phyloP scores from a whole-genome alignment of 2,888 invertebrate genomes.

The Drosophila formosana region DNA sequence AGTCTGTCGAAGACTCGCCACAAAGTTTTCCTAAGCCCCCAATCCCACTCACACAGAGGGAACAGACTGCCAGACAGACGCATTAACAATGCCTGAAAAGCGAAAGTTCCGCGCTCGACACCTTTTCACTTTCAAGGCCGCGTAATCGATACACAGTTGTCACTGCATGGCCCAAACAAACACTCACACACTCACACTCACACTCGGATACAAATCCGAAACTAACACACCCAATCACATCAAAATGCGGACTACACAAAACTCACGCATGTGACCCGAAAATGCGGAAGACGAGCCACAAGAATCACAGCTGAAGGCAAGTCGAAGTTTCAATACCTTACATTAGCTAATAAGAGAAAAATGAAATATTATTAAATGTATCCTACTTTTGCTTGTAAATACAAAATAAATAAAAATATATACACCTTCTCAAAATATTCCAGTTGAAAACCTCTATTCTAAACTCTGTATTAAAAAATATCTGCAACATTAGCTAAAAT shows the following conservation, averaged over 20 bases:
- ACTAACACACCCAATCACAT: slow-evolving; percentile 55
- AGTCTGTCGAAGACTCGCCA: slow-evolving; percentile 32
- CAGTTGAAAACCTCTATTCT: too few relatives aligned
- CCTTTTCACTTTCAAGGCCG: slow-evolving; percentile 84
- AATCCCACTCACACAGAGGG: slow-evolving; percentile 3
- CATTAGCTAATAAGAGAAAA: background rate
- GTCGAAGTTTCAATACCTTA: slow-evolving; percentile 23
- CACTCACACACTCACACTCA: slow-evolving; percentile 22
- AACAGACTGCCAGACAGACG: background rate
- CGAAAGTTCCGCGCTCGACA: slow-evolving; percentile 71
- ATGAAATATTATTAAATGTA: background rate
- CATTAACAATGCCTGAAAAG: slow-evolving; percentile 39
- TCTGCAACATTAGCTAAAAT: too few relatives aligned
- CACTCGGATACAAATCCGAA: slow-evolving; percentile 34
- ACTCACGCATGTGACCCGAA: slow-evolving; percentile 69
- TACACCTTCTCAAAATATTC: too few relatives aligned
- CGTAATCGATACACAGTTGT: slow-evolving; percentile 68
- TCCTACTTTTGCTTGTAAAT: too few relatives aligned
- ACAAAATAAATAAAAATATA: too few relatives aligned
- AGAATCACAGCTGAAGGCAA: slow-evolving; percentile 6
- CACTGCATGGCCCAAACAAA: slow-evolving; percentile 38
- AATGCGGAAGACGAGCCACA: slow-evolving; percentile 67
- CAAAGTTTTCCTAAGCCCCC: slow-evolving; percentile 24
- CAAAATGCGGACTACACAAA: slow-evolving; percentile 51
- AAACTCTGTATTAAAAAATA: too few relatives aligned